Evolutionary conservation across 92 coral and sea anemone species (phyloP).

Genomic region (Epizoanthus illoricatus): DNA sequence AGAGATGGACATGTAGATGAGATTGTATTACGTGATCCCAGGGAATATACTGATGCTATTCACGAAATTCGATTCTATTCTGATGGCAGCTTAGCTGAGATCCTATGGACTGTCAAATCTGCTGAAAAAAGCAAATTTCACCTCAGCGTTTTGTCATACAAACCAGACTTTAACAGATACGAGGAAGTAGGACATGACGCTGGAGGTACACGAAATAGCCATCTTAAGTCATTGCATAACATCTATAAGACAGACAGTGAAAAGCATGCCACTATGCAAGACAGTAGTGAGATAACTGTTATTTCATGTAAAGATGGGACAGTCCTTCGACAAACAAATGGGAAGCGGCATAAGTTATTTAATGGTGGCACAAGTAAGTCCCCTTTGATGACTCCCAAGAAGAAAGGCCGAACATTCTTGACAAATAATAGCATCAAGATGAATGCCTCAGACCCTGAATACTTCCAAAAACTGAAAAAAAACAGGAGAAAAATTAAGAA

Average conservation of each 20-base stretch:
- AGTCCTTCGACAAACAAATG: constrained; percentile 3
- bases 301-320: constrained; percentile 23
- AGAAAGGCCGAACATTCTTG: neutral
- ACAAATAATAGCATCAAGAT: neutral
- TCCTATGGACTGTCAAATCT: constrained; percentile 6
- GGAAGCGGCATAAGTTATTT: neutral
- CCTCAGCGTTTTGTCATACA: constrained; percentile 7
- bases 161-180: constrained; percentile 15
- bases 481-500: neutral
- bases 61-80: constrained; percentile 6
- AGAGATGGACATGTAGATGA: constrained; percentile 16
- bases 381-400: neutral
- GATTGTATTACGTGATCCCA: constrained; percentile 1
- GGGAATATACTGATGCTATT: neutral
- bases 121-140: neutral
- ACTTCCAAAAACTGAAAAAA: neutral
- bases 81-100: constrained; percentile 31
- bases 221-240: neutral
- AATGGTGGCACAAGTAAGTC: neutral
- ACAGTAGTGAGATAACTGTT: neutral
- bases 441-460: neutral
- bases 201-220: neutral
- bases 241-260: neutral
- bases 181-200: constrained; percentile 12
- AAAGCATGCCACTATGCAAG: neutral